Conservation (phyloP, 2,888 invertebrate genomes). For the Tipula lateralis region DNA sequence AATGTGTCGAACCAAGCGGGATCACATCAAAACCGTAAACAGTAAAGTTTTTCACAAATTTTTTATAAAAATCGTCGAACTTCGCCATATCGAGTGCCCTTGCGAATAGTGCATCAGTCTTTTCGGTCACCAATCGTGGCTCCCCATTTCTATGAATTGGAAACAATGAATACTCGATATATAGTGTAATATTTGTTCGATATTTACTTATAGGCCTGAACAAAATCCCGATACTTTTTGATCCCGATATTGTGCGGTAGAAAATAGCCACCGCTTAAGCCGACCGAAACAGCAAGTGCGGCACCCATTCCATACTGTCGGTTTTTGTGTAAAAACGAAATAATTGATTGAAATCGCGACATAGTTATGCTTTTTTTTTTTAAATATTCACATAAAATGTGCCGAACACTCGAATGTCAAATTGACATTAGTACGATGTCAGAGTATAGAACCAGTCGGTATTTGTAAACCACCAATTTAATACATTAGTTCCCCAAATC, state of each 20-base stretch:
- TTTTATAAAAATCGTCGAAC: constrained; percentile 51
- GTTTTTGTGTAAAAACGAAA: constrained; percentile 44
- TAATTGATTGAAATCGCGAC: not conserved
- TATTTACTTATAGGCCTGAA: constrained; percentile 60
- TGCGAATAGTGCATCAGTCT: constrained; percentile 52
- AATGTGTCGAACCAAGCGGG: constrained; percentile 56
- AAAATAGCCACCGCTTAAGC: constrained; percentile 50
- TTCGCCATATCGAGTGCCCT: constrained; percentile 58
- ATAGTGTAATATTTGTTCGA: constrained; percentile 30
- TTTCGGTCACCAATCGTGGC: constrained; percentile 53
- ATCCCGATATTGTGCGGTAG: constrained; percentile 60
- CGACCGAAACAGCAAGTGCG: constrained; percentile 50
- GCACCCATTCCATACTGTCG: constrained; percentile 52
- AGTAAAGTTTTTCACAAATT: constrained; percentile 60
- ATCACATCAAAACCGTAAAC: constrained; percentile 69
- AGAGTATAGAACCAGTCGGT: too few species aligned
- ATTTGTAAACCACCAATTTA: too few species aligned
- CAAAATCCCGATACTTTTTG: constrained; percentile 57
- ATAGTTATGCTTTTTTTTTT: not conserved
- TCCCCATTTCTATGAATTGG: constrained; percentile 53
- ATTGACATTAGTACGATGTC: not conserved
- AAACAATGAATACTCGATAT: constrained; percentile 38
- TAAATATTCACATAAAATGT: not conserved
- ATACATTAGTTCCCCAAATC: too few species aligned
- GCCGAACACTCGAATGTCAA: not conserved